Evolutionary conservation across 2,113 vertebrate species (phyloP).

Genomic region (Bufo bufo): DNA sequence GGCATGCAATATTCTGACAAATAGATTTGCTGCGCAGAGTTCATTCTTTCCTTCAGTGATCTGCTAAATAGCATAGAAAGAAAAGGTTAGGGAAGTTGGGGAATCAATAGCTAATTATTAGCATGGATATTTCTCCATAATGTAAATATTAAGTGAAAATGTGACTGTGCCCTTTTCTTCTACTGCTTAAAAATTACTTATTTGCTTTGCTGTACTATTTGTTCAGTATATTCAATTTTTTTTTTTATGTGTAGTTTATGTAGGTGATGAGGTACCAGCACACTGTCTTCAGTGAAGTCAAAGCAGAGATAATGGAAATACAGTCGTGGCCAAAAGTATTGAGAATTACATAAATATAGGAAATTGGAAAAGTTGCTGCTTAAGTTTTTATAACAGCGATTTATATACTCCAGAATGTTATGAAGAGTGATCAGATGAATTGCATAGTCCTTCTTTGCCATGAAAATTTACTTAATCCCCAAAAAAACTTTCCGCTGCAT

Average conservation of each 20-base stretch:
- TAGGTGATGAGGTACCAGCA: background rate
- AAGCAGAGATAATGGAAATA: background rate
- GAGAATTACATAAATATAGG: no score
- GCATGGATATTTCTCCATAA: background rate
- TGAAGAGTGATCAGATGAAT: no score
- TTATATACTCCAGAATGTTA: no score
- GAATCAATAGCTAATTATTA: slow-evolving; percentile 52
- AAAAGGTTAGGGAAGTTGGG: slow-evolving; percentile 9
- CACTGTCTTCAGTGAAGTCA: background rate
- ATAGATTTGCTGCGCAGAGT: background rate
- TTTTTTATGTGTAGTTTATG: background rate
- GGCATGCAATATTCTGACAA: background rate
- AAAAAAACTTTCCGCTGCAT: no score
- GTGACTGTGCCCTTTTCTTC: slow-evolving; percentile 9
- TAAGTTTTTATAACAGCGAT: no score
- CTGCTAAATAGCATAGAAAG: slow-evolving; percentile 28
- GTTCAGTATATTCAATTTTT: background rate
- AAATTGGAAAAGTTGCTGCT: no score
- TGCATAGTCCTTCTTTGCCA: no score
- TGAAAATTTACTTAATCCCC: no score
- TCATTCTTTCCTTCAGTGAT: slow-evolving; percentile 1
- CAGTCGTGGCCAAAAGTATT: no score
- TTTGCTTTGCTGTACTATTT: background rate
- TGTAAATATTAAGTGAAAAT: slow-evolving; percentile 44
- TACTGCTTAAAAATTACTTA: background rate